Percentiles rank a stretch among this genome's conserved stretches.
phyloP scores from a whole-genome alignment of 1,140 invertebrate species.

The Euwallacea fornicatus region DNA sequence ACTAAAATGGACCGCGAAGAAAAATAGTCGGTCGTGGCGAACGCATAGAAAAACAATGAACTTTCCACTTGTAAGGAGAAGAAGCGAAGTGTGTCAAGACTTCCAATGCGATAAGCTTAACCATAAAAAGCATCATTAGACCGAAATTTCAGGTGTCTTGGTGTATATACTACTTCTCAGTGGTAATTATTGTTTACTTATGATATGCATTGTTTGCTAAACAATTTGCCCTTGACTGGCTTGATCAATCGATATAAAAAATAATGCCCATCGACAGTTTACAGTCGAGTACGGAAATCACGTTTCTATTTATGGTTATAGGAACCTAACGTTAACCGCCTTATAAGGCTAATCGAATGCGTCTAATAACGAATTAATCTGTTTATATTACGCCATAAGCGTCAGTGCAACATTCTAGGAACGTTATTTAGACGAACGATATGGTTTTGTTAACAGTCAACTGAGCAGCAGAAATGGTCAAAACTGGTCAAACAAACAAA shows the following conservation, averaged over 20 bases:
- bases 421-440: not conserved
- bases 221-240: constrained; percentile 4
- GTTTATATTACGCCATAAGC: constrained; percentile 6
- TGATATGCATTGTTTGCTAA: constrained; percentile 1
- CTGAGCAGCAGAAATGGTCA: too few relatives aligned
- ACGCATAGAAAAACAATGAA: not conserved
- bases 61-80: constrained; percentile 1
- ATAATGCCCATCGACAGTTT: not conserved
- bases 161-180: not conserved
- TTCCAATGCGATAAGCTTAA: not conserved
- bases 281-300: constrained; percentile 4
- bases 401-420: not conserved
- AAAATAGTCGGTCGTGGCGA: not conserved
- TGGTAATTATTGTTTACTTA: not conserved
- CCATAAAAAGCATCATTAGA: not conserved
- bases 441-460: not conserved
- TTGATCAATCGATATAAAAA: not conserved
- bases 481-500: too few relatives aligned
- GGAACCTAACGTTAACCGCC: not conserved
- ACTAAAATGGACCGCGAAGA: not conserved
- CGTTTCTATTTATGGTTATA: constrained; percentile 1
- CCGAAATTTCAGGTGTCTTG: not conserved
- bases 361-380: constrained; percentile 6
- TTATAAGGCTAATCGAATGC: constrained; percentile 5
- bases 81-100: not conserved